Conservation (phyloP, 1,140 invertebrate species). For the Sitobion miscanthi region DNA sequence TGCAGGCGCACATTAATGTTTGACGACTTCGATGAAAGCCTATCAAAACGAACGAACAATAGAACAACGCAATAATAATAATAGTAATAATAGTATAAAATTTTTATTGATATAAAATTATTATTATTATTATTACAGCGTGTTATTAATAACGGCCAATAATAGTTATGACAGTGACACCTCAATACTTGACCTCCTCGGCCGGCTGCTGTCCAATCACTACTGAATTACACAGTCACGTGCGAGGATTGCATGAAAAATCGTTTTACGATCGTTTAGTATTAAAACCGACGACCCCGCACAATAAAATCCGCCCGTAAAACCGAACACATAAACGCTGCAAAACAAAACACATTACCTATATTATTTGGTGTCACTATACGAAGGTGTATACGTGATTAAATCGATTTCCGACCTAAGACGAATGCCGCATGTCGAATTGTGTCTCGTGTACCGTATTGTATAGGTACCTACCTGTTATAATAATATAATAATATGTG, state of each 20-base stretch:
- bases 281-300: background rate
- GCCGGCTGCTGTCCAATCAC: background rate
- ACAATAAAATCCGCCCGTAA: slow-evolving; percentile 17
- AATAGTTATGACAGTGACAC: slow-evolving; percentile 14
- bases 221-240: slow-evolving; percentile 51
- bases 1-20: background rate
- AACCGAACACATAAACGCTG: background rate
- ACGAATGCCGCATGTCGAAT: slow-evolving; percentile 12
- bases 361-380: background rate
- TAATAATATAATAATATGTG: no score
- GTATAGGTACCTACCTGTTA: no score
- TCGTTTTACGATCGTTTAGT: slow-evolving; percentile 11
- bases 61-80: background rate
- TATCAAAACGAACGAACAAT: slow-evolving; percentile 26
- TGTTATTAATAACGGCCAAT: slow-evolving; percentile 1
- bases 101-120: background rate
- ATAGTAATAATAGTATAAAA: background rate
- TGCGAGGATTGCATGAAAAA: background rate
- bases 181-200: slow-evolving; percentile 27
- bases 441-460: background rate
- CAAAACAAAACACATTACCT: background rate
- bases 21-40: slow-evolving; percentile 33
- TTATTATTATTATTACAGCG: background rate
- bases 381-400: background rate
- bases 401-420: background rate